phyloP scores from a whole-genome alignment of 2,888 invertebrate species.

The Dermolepida albohirtum region DNA sequence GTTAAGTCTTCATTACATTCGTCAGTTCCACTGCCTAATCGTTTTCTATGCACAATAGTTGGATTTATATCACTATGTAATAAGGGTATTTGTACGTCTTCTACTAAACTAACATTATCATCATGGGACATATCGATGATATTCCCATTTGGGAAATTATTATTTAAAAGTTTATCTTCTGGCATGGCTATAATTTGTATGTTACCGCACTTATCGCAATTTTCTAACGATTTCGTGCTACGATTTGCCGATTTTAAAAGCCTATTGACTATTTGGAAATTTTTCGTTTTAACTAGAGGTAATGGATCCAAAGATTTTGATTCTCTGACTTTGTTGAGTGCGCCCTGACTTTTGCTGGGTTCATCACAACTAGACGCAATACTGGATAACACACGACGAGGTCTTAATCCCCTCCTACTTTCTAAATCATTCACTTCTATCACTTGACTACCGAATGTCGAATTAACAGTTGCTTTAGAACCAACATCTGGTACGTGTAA shows the following conservation, averaged over 20 bases:
- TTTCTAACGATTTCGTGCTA: slow-evolving; percentile 65
- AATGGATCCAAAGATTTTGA: slow-evolving; percentile 76
- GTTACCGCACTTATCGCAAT: slow-evolving; percentile 65
- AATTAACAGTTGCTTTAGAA: slow-evolving; percentile 67
- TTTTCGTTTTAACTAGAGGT: slow-evolving; percentile 60
- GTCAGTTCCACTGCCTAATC: slow-evolving; percentile 58
- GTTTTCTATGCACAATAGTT: slow-evolving; percentile 55
- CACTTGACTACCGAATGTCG: slow-evolving; percentile 61
- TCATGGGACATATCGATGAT: slow-evolving; percentile 61
- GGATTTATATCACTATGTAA: slow-evolving; percentile 57
- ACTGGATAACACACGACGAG: slow-evolving; percentile 72
- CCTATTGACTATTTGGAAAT: slow-evolving; percentile 45
- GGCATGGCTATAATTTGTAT: slow-evolving; percentile 64
- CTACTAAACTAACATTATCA: slow-evolving; percentile 57
- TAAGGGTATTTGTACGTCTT: slow-evolving; percentile 65
- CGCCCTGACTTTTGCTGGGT: slow-evolving; percentile 60
- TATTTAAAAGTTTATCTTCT: slow-evolving; percentile 66
- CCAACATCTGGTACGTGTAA: slow-evolving; percentile 68
- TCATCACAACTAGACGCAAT: slow-evolving; percentile 76
- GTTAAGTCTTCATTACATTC: slow-evolving; percentile 61
- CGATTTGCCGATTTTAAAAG: slow-evolving; percentile 47
- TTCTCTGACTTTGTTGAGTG: slow-evolving; percentile 67
- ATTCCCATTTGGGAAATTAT: slow-evolving; percentile 70
- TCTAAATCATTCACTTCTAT: slow-evolving; percentile 55
- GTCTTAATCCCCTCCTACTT: slow-evolving; percentile 53